A percentile compares a stretch with the other conserved stretches of the same genome.
phyloP scores from a whole-genome alignment of 2,888 invertebrate genomes.

The Dryocosmus kuriphilus region DNA sequence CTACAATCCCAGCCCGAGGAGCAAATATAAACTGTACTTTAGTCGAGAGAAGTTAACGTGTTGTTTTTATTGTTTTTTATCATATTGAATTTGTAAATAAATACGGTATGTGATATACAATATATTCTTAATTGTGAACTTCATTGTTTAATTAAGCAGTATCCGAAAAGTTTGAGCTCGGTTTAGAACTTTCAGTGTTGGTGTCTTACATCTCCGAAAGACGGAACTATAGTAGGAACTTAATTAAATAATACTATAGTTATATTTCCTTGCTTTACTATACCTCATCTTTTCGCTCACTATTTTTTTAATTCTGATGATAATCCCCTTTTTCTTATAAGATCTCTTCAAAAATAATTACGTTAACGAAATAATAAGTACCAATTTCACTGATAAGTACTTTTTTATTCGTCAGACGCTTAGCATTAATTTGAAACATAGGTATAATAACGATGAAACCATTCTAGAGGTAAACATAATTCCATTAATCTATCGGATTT shows the following conservation, averaged over 20 bases:
- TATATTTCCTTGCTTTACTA: no score
- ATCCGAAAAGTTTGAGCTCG: no score
- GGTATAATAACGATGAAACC: background rate
- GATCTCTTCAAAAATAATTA: no score
- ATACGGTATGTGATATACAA: conserved; percentile 8
- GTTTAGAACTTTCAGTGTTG: no score
- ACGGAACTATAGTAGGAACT: no score
- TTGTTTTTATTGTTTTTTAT: conserved; percentile 16
- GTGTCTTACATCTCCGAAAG: no score
- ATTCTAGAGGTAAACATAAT: background rate
- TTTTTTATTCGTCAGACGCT: background rate
- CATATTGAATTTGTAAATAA: conserved; percentile 28
- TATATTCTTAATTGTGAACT: conserved; percentile 7
- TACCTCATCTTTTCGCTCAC: no score
- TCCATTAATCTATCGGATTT: background rate
- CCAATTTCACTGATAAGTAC: background rate
- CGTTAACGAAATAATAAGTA: no score
- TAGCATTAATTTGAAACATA: background rate
- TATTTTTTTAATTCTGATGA: no score
- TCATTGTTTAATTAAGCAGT: no score
- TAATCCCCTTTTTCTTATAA: no score
- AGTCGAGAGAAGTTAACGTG: background rate
- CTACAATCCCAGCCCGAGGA: conserved; percentile 66
- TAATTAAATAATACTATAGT: no score
- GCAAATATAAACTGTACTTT: conserved; percentile 58